Evolutionary conservation across 2,113 vertebrate genomes (phyloP).

Genomic region (Odocoileus hemionus): DNA sequence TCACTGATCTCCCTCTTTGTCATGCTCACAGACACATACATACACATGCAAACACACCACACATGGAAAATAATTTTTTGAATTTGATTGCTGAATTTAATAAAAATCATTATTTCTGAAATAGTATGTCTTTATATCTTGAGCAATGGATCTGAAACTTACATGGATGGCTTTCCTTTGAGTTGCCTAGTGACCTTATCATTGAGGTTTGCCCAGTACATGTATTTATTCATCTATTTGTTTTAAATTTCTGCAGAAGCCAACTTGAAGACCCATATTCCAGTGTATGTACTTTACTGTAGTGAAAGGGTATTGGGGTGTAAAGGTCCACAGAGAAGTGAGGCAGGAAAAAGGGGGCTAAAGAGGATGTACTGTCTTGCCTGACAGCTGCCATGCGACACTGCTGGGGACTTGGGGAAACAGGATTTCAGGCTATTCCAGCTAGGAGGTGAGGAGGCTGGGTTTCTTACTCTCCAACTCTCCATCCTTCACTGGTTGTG

Average conservation of each 20-base stretch:
- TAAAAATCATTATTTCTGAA: background rate
- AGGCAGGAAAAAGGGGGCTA: too few species aligned
- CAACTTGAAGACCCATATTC: background rate
- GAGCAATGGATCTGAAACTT: background rate
- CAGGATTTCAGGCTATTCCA: background rate
- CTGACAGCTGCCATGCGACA: fast-evolving
- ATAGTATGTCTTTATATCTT: background rate
- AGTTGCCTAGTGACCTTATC: background rate
- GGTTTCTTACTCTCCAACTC: background rate
- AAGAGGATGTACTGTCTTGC: fast-evolving
- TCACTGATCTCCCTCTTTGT: background rate
- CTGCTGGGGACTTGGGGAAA: background rate
- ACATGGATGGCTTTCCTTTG: background rate
- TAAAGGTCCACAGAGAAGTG: background rate
- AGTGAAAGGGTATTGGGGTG: background rate
- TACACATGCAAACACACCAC: background rate
- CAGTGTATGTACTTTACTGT: background rate
- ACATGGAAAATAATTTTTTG: background rate
- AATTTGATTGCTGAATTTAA: background rate
- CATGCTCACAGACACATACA: background rate
- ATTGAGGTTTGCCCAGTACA: background rate
- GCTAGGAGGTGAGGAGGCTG: background rate
- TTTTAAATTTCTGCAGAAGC: background rate
- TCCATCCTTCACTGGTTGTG: background rate
- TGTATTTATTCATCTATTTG: background rate